These are phyloP conservation scores for Apotomis capreana DNA, from an alignment of 2,888 invertebrate species.

Conservation along the genomic window DNA sequence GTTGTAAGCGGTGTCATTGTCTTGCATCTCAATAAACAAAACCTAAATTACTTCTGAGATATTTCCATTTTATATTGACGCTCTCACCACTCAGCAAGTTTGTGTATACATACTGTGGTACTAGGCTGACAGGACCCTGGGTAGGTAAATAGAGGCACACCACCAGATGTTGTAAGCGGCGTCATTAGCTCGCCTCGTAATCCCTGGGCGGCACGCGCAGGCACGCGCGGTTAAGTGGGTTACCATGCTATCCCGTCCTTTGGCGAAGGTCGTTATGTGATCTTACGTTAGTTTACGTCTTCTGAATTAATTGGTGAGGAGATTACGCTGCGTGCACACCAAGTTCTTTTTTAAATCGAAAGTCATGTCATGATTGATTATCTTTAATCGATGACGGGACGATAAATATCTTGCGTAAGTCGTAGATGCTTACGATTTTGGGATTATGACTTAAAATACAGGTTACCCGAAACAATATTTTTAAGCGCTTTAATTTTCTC, in stretches of 20 bases:
- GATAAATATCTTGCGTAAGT: neutral
- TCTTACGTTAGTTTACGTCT: slow-evolving; percentile 31
- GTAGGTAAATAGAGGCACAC: slow-evolving; percentile 43
- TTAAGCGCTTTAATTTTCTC: no score
- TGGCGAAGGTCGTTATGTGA: slow-evolving; percentile 62
- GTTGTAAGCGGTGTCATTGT: no score
- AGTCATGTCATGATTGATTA: neutral
- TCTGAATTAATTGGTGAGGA: slow-evolving; percentile 20
- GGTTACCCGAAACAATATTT: no score
- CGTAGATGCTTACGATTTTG: no score
- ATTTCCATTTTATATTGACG: neutral
- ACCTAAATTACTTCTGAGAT: no score
- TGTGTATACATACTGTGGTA: neutral
- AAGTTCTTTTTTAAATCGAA: neutral
- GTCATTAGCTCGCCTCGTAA: slow-evolving; percentile 63
- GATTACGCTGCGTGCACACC: neutral
- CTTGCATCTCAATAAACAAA: no score
- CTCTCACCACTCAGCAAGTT: neutral
- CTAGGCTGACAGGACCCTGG: slow-evolving; percentile 28
- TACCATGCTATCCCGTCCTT: slow-evolving; percentile 65
- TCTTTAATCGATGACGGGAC: neutral
- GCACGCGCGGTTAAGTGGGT: slow-evolving; percentile 74
- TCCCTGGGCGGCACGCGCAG: slow-evolving; percentile 68
- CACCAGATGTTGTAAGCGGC: slow-evolving; percentile 65
- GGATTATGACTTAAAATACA: no score